These are phyloP conservation scores for Antechinus stuartii DNA, from an alignment of 2,113 vertebrate species.

Conservation along the genomic window DNA sequence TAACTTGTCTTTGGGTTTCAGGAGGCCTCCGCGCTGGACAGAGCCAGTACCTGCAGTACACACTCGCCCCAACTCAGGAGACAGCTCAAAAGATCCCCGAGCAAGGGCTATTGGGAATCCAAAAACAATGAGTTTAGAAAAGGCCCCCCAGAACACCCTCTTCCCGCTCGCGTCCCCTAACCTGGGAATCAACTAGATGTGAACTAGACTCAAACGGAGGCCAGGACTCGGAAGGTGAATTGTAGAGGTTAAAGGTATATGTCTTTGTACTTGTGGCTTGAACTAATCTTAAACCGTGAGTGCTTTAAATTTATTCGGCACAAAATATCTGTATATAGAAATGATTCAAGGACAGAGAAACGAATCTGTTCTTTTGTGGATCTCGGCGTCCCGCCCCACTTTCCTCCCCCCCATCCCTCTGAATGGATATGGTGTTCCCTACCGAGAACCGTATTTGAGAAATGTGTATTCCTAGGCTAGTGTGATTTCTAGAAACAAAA, in stretches of 20 bases:
- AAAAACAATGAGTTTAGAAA: not conserved
- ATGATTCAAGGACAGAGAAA: no score
- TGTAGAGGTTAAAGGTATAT: constrained; percentile 18
- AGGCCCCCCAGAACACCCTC: not conserved
- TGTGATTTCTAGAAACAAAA: constrained; percentile 57
- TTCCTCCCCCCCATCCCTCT: not conserved
- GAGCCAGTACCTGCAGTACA: not conserved
- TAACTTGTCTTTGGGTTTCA: not conserved
- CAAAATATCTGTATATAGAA: not conserved
- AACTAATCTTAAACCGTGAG: not conserved
- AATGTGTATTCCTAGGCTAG: constrained; percentile 60
- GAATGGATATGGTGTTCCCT: not conserved
- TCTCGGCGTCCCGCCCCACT: not conserved
- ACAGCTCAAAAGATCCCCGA: not conserved
- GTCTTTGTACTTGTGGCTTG: constrained; percentile 43
- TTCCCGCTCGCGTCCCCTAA: accelerated
- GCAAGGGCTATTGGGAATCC: no score
- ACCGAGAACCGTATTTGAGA: not conserved
- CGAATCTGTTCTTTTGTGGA: not conserved
- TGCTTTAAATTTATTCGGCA: not conserved
- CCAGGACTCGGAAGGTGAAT: not conserved
- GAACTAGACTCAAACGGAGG: not conserved
- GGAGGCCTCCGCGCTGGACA: constrained; percentile 19
- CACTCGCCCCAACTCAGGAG: not conserved
- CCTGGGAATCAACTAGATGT: not conserved